These are phyloP conservation scores for Dasysyrphus tricinctus DNA, from an alignment of 2,888 invertebrate species.

Conservation along the genomic window DNA sequence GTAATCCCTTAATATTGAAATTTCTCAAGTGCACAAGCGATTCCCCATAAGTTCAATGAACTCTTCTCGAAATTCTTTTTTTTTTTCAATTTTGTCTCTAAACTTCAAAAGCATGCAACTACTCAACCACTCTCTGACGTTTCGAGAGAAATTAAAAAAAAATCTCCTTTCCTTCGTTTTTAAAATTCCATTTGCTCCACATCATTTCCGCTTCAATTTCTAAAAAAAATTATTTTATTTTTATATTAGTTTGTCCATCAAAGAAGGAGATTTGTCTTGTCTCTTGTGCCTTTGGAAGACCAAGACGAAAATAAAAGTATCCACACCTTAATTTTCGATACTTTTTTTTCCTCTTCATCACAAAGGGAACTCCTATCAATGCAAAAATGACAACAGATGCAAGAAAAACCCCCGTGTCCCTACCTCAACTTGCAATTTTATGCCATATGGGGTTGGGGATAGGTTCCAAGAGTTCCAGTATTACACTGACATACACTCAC, in stretches of 20 bases:
- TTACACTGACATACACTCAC: conserved; percentile 69
- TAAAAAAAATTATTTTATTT: background rate
- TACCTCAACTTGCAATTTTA: background rate
- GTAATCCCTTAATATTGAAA: conserved; percentile 24
- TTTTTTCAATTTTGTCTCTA: background rate
- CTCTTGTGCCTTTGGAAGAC: background rate
- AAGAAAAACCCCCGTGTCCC: conserved; percentile 12
- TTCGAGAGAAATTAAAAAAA: background rate
- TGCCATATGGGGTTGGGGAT: conserved; percentile 20
- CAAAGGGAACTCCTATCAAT: conserved; percentile 64
- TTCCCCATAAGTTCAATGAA: conserved; percentile 26
- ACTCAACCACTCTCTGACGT: conserved; percentile 3
- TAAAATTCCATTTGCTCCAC: conserved; percentile 5
- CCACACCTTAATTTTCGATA: conserved; percentile 66
- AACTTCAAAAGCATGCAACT: conserved; percentile 18
- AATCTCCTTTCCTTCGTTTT: background rate
- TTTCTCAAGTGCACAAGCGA: conserved; percentile 4
- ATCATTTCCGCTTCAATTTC: conserved; percentile 4
- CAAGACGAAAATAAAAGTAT: conserved; percentile 30
- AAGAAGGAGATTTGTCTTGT: conserved; percentile 13
- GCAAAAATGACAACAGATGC: conserved; percentile 68
- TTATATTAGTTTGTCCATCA: conserved; percentile 27
- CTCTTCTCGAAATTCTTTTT: background rate
- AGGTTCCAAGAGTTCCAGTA: conserved; percentile 55
- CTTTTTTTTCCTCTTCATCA: conserved; percentile 22